Percentiles rank a stretch among this genome's conserved stretches.
These are phyloP conservation scores for Calameuta idolon DNA, from an alignment of 2,888 invertebrate species.

Conservation along the genomic window DNA sequence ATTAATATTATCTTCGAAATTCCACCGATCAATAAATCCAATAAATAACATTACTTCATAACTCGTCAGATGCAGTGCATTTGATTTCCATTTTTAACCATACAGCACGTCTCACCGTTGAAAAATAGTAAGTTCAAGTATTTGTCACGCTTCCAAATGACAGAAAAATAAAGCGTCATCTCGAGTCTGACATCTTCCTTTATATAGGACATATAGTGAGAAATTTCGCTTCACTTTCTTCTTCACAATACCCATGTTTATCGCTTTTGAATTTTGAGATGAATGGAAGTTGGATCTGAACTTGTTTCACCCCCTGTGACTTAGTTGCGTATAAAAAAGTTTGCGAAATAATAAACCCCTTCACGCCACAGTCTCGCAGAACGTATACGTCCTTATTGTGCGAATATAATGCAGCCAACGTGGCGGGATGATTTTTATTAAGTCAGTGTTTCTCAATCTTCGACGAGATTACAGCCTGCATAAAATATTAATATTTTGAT, in stretches of 20 bases:
- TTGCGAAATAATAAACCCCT: not conserved
- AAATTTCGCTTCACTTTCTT: not conserved
- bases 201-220: not conserved
- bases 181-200: not conserved
- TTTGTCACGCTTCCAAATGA: not conserved
- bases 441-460: not conserved
- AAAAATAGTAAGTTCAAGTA: not conserved
- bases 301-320: not conserved
- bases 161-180: not conserved
- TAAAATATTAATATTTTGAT: not conserved
- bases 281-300: not conserved
- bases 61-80: not conserved
- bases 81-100: not conserved
- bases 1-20: not conserved
- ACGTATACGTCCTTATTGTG: not conserved
- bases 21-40: not conserved
- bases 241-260: not conserved
- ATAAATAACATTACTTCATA: not conserved
- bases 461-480: not conserved
- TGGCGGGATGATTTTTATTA: not conserved
- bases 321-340: not conserved
- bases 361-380: not conserved
- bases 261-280: not conserved
- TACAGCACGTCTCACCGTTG: not conserved
- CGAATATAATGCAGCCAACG: not conserved